Evolutionary conservation across 2,888 invertebrate species (phyloP).

Genomic region (Drosophila emarginata): DNA sequence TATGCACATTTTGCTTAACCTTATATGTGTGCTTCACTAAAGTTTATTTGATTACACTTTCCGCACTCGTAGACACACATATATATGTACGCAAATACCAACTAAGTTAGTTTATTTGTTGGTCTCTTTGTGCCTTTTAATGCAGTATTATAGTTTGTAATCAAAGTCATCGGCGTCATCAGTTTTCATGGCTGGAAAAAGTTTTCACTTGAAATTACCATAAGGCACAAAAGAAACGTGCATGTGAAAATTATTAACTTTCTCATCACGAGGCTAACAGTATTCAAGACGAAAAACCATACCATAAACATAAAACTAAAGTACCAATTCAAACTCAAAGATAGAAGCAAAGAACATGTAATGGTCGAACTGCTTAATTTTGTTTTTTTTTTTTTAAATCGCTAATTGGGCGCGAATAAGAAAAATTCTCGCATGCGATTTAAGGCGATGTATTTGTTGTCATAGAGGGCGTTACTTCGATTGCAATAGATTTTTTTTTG

Average conservation of each 20-base stretch:
- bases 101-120: conserved; percentile 18
- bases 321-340: conserved; percentile 28
- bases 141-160: conserved; percentile 40
- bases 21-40: conserved; percentile 25
- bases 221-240: conserved; percentile 18
- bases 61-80: conserved; percentile 49
- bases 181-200: conserved; percentile 47
- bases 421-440: too few relatives aligned
- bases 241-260: conserved; percentile 26
- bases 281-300: conserved; percentile 21
- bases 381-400: too few relatives aligned
- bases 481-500: too few relatives aligned
- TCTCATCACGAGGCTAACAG: conserved; percentile 24
- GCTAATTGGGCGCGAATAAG: too few relatives aligned
- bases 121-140: conserved; percentile 21
- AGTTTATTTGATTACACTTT: conserved; percentile 73
- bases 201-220: conserved; percentile 31
- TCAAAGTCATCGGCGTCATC: conserved; percentile 47
- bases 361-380: too few relatives aligned
- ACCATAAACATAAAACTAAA: conserved; percentile 44
- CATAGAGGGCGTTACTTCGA: too few relatives aligned
- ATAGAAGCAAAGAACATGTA: background rate
- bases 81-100: background rate
- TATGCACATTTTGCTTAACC: conserved; percentile 68
- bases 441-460: too few relatives aligned